phyloP scores from a whole-genome alignment of 2,797 vertebrate species.

The Lacerta bilineata region DNA sequence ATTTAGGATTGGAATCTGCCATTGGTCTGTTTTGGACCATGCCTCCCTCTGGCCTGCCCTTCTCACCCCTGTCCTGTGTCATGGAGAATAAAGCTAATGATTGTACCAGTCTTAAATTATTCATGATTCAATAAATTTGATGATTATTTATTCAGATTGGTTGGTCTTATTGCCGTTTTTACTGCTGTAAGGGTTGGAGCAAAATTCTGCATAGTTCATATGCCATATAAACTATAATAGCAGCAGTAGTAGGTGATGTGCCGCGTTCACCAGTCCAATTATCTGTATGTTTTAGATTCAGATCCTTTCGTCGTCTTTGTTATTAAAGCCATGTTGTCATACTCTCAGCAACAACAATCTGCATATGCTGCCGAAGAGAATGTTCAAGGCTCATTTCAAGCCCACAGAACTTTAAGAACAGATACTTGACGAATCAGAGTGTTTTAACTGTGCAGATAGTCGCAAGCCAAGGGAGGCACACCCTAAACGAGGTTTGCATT shows the following conservation, averaged over 20 bases:
- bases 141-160: slow-evolving; percentile 93
- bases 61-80: slow-evolving; percentile 62
- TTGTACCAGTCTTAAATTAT: slow-evolving; percentile 99
- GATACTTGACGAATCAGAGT: background rate
- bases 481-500: background rate
- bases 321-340: background rate
- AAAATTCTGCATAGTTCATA: background rate
- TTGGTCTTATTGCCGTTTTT: slow-evolving; percentile 65
- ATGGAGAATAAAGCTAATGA: slow-evolving; percentile 90
- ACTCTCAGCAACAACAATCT: background rate
- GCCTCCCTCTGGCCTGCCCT: slow-evolving; percentile 55
- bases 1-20: slow-evolving; percentile 83
- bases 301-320: background rate
- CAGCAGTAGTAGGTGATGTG: background rate
- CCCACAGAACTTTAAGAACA: background rate
- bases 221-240: background rate
- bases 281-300: slow-evolving; percentile 26
- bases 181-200: background rate
- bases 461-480: background rate
- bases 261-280: background rate
- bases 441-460: too few relatives aligned
- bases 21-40: slow-evolving; percentile 83
- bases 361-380: too few relatives aligned
- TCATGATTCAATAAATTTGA: slow-evolving; percentile 97
- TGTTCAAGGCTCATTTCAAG: background rate